Conservation (phyloP, 23 tunicate genomes). For the Ascidia mentula region DNA sequence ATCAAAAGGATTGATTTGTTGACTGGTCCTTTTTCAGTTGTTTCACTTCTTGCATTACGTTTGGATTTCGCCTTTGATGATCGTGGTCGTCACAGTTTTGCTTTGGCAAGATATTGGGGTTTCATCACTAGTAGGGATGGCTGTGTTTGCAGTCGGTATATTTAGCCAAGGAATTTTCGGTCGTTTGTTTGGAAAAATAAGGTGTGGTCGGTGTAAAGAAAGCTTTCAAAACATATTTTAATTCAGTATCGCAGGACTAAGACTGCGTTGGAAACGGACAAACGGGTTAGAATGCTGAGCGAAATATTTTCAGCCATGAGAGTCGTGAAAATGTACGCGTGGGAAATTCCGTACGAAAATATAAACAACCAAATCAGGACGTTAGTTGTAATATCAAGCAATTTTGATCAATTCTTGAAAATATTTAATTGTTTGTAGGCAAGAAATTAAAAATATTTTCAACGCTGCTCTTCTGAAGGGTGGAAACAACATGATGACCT, state of each 20-base stretch:
- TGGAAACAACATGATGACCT: slow-evolving; percentile 31
- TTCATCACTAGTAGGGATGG: slow-evolving; percentile 38
- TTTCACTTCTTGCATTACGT: slow-evolving; percentile 39
- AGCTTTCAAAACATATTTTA: too few species aligned
- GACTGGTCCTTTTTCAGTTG: background rate
- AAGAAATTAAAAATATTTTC: slow-evolving; percentile 49
- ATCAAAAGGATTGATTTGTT: background rate
- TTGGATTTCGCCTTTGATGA: slow-evolving; percentile 53
- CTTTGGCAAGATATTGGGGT: slow-evolving; percentile 47
- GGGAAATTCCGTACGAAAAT: background rate
- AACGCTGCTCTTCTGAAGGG: slow-evolving; percentile 28
- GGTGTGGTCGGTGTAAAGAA: too few species aligned
- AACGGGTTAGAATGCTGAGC: background rate
- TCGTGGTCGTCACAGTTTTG: slow-evolving; percentile 23
- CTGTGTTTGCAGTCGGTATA: slow-evolving; percentile 21
- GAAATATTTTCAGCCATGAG: background rate
- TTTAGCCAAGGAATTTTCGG: slow-evolving; percentile 51
- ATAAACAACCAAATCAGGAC: too few species aligned
- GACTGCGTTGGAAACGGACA: background rate
- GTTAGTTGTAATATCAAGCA: too few species aligned
- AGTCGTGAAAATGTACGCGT: background rate
- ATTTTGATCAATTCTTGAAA: too few species aligned
- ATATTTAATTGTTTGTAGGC: too few species aligned
- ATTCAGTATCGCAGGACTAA: background rate
- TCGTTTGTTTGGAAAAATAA: slow-evolving; percentile 52